phyloP scores from a whole-genome alignment of 2,888 invertebrate genomes.

The Campoplex nolae region DNA sequence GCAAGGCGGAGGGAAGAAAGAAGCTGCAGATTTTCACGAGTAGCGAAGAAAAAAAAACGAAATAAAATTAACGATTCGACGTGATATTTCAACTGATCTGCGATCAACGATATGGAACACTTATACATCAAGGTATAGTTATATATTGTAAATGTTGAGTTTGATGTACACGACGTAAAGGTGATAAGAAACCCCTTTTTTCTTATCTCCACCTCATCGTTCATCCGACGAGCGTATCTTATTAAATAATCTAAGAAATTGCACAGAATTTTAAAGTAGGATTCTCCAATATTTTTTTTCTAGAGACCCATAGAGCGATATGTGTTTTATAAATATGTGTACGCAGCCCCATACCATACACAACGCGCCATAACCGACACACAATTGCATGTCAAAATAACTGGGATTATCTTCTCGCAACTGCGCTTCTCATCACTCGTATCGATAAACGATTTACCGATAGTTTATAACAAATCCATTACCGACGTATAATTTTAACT shows the following conservation, averaged over 20 bases:
- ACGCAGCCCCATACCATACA: neutral
- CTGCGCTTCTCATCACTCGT: constrained; percentile 36
- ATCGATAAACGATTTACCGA: constrained; percentile 56
- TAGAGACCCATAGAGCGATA: constrained; percentile 8
- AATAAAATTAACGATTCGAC: constrained; percentile 45
- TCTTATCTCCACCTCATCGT: constrained; percentile 37
- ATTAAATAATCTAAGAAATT: constrained; percentile 62
- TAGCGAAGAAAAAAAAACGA: constrained; percentile 47
- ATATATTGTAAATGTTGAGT: no score
- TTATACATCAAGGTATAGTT: no score
- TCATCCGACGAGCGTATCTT: constrained; percentile 50
- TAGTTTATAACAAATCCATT: constrained; percentile 79
- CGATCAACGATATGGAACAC: neutral
- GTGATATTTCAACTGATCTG: constrained; percentile 13
- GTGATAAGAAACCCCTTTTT: constrained; percentile 63
- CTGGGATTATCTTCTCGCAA: constrained; percentile 66
- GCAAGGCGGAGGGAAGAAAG: constrained; percentile 20
- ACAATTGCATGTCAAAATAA: constrained; percentile 53
- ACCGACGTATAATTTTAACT: constrained; percentile 73
- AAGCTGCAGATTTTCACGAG: constrained; percentile 46
- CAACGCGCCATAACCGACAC: constrained; percentile 23
- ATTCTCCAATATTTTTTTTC: constrained; percentile 49
- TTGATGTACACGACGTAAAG: constrained; percentile 32
- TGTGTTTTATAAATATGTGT: neutral
- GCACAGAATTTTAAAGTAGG: constrained; percentile 20